Evolutionary conservation across 2,113 vertebrate species (phyloP).

Genomic region (Pan troglodytes): NHGRI_mPanTro3-v2.1_pri NC_072398.2:177482501-177483000

Average conservation of each 20-base stretch:
- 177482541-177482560: slow-evolving; percentile 66
- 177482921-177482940: background rate
- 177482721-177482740: background rate
- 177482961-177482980: background rate
- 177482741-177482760: slow-evolving; percentile 1
- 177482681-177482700: slow-evolving; percentile 71
- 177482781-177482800: background rate
- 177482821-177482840: background rate
- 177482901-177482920: background rate
- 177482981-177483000: background rate
- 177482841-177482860: background rate
- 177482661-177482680: slow-evolving; percentile 74
- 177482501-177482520: slow-evolving; percentile 76
- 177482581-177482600: slow-evolving; percentile 76
- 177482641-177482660: slow-evolving; percentile 67
- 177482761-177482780: background rate
- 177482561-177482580: slow-evolving; percentile 45
- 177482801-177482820: background rate
- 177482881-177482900: background rate
- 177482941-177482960: background rate
- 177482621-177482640: slow-evolving; percentile 34
- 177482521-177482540: slow-evolving; percentile 73
- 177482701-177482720: slow-evolving; percentile 72
- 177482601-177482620: slow-evolving; percentile 54
- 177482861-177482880: background rate